Evolutionary conservation across 2,113 vertebrate species (phyloP).

Genomic region (Epinephelus moara): DNA sequence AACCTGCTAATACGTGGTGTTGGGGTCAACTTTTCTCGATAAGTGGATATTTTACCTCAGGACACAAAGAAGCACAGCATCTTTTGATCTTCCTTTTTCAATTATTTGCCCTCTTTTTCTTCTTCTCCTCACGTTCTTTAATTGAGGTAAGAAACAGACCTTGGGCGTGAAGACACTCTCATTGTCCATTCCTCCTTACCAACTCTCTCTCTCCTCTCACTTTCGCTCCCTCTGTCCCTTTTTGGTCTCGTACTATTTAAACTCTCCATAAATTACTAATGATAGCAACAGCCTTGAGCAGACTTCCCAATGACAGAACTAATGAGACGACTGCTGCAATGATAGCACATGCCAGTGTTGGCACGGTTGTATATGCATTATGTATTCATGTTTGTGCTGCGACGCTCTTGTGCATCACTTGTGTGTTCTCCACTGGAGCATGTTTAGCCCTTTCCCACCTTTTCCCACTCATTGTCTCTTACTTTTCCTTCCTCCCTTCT

Average conservation of each 20-base stretch:
- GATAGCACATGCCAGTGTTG: slow-evolving; percentile 38
- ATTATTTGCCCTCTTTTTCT: neutral
- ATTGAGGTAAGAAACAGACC: slow-evolving; percentile 12
- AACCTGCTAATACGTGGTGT: neutral
- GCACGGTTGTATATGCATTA: slow-evolving; percentile 40
- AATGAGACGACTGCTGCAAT: slow-evolving; percentile 60
- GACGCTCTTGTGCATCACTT: slow-evolving; percentile 21
- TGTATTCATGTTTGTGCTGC: slow-evolving; percentile 50
- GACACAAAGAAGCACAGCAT: neutral
- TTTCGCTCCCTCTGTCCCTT: neutral
- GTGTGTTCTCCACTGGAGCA: neutral
- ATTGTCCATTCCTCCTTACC: neutral
- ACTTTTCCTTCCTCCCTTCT: neutral
- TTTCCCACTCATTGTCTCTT: slow-evolving; percentile 14
- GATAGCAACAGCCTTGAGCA: slow-evolving; percentile 68
- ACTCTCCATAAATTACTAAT: slow-evolving; percentile 60
- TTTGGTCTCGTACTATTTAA: slow-evolving; percentile 36
- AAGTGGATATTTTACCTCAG: neutral
- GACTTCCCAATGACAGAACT: slow-evolving; percentile 64
- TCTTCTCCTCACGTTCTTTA: neutral
- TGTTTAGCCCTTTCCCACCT: slow-evolving; percentile 3
- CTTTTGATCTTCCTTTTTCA: neutral
- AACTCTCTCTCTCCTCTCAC: neutral
- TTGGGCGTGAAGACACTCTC: neutral
- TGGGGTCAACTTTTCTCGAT: neutral